Evolutionary conservation across 2,113 vertebrate genomes (phyloP), one percentile per base, ranked within the genome.

Genomic region (Grus americana): DNA sequence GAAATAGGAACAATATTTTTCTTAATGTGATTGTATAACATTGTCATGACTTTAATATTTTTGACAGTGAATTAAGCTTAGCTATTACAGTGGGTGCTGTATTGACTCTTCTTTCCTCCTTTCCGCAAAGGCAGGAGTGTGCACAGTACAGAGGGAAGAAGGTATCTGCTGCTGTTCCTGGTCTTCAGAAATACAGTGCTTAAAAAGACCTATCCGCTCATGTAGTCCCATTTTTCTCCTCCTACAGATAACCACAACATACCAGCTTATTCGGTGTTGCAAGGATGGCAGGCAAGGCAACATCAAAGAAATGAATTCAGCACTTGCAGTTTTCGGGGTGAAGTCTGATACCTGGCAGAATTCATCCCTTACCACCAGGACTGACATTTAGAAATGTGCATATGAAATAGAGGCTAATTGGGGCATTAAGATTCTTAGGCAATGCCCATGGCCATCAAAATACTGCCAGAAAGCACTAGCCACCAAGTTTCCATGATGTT

Each of bases 1-100:
- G 59, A 91, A 81, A 84, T 5, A 87, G 19, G n/a, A 93, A 67
- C 44, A 84, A 58, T 89, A 86, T 90, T 97, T 95, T 93, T 82
- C 62, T 79, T 68, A 63, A 54, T 63, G 42, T 29, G 63, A 59
- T 75, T 87, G 26, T 55, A 36, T 72, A 80, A 85, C 26, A 78
- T 36, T 34, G 58, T 44, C 32, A 79, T 93, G 26, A 85, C 38
- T 79, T 67, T 34, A 67, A 34, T 85, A 71, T 52, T 92, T 93
- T 52, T 90, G 62, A 82, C 24, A 68, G 44, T 72, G 58, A 96
- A 88, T 75, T 82, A 75, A 82, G 49, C 44, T 84, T 81, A 79
- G 44, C 55, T 88, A 20, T 87, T 44, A 59, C 79, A 94, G 61
- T 67, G 32, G 32, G 26, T 85, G 57, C 66, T 90, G 22, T 71